phyloP scores from a whole-genome alignment of 2,888 invertebrate species.

The Hartigia nigra region DNA sequence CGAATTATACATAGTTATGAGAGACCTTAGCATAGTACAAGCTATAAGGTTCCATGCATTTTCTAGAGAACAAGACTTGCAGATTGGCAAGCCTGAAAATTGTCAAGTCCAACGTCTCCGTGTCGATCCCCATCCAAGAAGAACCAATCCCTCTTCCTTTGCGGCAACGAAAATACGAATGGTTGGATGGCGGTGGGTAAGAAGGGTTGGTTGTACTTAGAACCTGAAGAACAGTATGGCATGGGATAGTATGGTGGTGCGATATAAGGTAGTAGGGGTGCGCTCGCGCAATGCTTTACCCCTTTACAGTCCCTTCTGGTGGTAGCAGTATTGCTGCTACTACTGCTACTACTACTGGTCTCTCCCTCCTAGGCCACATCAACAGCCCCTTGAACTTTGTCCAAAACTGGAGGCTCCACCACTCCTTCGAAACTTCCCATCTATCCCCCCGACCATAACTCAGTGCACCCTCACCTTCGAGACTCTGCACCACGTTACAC shows the following conservation, averaged over 20 bases:
- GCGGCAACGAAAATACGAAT: slow-evolving; percentile 29
- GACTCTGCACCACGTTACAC: slow-evolving; percentile 8
- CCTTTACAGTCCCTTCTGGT: slow-evolving; percentile 14
- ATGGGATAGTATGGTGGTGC: slow-evolving; percentile 8
- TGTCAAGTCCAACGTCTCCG: neutral
- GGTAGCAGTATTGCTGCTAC: neutral
- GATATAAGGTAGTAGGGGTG: slow-evolving; percentile 23
- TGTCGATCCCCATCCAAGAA: slow-evolving; percentile 1
- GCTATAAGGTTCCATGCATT: too few species aligned
- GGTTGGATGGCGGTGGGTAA: neutral
- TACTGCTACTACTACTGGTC: slow-evolving; percentile 1
- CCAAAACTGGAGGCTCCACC: slow-evolving; percentile 27
- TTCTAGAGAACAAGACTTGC: too few species aligned
- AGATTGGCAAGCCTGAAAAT: neutral
- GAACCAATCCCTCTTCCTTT: slow-evolving; percentile 27
- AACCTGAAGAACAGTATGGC: neutral
- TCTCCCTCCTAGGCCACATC: slow-evolving; percentile 13
- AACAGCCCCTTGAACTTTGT: slow-evolving; percentile 26
- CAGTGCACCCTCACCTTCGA: slow-evolving; percentile 17
- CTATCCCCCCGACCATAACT: slow-evolving; percentile 22
- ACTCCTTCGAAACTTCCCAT: slow-evolving; percentile 4
- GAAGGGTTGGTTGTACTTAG: neutral
- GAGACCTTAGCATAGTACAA: neutral
- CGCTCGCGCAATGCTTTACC: slow-evolving; percentile 37
- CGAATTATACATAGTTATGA: neutral